These are phyloP conservation scores for Sphaerophoria rueppellii DNA, from an alignment of 2,888 invertebrate species.

Conservation along the genomic window DNA sequence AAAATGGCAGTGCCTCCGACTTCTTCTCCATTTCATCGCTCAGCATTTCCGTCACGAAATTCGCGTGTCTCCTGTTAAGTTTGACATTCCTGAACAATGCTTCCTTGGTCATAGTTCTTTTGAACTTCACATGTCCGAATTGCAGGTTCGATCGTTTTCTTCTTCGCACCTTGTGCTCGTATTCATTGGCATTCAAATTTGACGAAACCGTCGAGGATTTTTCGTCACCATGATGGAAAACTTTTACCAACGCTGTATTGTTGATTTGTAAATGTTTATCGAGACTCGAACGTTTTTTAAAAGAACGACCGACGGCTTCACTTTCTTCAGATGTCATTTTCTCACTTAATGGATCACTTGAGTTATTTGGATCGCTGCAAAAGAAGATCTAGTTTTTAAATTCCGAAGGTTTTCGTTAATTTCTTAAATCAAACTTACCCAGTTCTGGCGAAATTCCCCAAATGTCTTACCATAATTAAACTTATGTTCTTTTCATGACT, in stretches of 20 bases:
- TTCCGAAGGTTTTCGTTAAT: not conserved
- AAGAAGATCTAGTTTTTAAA: too few relatives aligned
- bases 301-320: not conserved
- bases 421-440: constrained; percentile 87
- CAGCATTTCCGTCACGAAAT: constrained; percentile 42
- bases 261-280: constrained; percentile 45
- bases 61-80: constrained; percentile 16
- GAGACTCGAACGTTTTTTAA: constrained; percentile 8
- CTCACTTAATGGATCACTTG: constrained; percentile 54
- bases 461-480: constrained; percentile 90
- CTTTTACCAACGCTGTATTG: constrained; percentile 11
- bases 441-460: constrained; percentile 93
- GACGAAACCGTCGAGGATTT: constrained; percentile 2
- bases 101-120: constrained; percentile 60
- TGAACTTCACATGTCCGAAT: constrained; percentile 26
- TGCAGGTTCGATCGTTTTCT: constrained; percentile 40
- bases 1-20: constrained; percentile 85
- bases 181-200: not conserved
- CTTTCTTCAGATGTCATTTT: constrained; percentile 20
- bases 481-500: constrained; percentile 90
- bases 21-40: constrained; percentile 59
- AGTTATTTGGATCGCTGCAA: constrained; percentile 79
- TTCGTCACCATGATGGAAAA: not conserved
- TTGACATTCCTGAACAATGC: constrained; percentile 67
- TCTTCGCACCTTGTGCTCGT: constrained; percentile 15